phyloP scores from a whole-genome alignment of 2,888 invertebrate species.

The Brenthis daphne region DNA sequence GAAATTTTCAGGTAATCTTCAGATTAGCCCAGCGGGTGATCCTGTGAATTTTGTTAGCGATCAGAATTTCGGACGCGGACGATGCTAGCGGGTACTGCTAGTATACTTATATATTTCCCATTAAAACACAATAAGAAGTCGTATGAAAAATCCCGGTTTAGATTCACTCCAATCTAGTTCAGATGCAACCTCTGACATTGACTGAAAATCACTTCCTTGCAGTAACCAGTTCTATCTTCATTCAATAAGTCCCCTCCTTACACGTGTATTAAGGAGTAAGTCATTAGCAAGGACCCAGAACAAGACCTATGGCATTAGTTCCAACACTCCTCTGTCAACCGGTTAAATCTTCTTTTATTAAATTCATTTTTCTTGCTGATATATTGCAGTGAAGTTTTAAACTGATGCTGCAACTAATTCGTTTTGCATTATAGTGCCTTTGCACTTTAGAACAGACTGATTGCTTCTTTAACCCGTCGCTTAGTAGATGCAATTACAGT shows the following conservation, averaged over 20 bases:
- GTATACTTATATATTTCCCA: no score
- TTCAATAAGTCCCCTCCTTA: conserved; percentile 28
- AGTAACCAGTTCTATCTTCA: conserved; percentile 33
- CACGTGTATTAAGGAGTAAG: conserved; percentile 1
- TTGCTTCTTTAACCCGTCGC: neutral
- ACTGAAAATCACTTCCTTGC: conserved; percentile 31
- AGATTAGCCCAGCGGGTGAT: no score
- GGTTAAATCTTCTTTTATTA: conserved; percentile 38
- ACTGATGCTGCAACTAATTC: neutral
- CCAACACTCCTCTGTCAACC: conserved; percentile 7
- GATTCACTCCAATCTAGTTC: neutral
- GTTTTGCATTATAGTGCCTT: neutral
- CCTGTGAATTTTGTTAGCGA: no score
- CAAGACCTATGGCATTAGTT: conserved; percentile 30
- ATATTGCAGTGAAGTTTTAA: neutral
- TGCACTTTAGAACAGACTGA: neutral
- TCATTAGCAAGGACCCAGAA: neutral
- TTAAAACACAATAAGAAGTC: no score
- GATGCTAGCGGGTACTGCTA: no score
- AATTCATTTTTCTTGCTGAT: conserved; percentile 43
- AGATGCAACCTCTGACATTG: conserved; percentile 20
- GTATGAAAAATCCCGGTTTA: neutral
- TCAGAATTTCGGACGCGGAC: no score
- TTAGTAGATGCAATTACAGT: neutral
- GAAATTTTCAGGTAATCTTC: no score